Evolutionary conservation across 2,113 vertebrate genomes (phyloP).

Genomic region (Poicephalus meyeri): DNA sequence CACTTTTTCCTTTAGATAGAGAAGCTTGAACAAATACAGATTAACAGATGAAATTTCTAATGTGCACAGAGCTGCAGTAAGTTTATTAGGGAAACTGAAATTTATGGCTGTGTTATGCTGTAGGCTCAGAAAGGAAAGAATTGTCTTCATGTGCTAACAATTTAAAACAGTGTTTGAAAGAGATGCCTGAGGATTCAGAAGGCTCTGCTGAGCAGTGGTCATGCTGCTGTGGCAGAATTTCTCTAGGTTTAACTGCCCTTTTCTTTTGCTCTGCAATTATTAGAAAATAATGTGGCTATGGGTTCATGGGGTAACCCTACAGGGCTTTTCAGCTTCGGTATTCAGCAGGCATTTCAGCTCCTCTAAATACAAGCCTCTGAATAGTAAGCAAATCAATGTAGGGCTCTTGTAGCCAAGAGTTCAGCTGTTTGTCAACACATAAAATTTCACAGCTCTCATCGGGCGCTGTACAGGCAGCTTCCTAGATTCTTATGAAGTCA

Average conservation of each 20-base stretch:
- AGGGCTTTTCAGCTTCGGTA: background rate
- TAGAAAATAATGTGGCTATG: background rate
- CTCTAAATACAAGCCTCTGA: background rate
- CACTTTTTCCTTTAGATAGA: background rate
- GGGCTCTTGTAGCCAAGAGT: background rate
- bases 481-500: background rate
- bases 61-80: background rate
- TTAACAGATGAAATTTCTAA: background rate
- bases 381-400: background rate
- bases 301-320: background rate
- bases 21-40: background rate
- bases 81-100: background rate
- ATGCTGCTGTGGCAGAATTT: conserved; percentile 10
- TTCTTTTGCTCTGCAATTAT: background rate
- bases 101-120: background rate
- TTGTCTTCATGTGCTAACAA: background rate
- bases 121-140: background rate
- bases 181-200: background rate
- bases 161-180: background rate
- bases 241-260: background rate
- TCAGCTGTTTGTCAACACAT: background rate
- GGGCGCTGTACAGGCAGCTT: background rate
- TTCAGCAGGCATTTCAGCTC: conserved; percentile 20
- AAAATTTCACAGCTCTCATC: background rate
- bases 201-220: conserved; percentile 38